Evolutionary conservation across 2,888 invertebrate genomes (phyloP).

Genomic region (Pseudolycoriella hygida): DNA sequence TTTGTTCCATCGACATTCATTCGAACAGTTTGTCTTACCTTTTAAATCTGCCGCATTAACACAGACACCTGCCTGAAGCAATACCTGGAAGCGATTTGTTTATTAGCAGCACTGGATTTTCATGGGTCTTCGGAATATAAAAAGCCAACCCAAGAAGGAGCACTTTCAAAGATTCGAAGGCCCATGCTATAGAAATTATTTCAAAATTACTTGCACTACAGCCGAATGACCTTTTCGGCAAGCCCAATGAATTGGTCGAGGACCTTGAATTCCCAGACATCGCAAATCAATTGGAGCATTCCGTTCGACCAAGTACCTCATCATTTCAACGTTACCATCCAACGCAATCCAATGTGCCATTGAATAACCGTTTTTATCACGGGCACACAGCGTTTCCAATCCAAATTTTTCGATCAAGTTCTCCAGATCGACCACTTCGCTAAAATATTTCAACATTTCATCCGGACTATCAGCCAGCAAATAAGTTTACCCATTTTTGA

Average conservation of each 20-base stretch:
- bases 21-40: too few relatives aligned
- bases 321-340: constrained; percentile 78
- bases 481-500: constrained; percentile 57
- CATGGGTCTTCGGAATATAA: too few relatives aligned
- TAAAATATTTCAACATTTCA: constrained; percentile 20
- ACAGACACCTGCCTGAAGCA: constrained; percentile 64
- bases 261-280: constrained; percentile 75
- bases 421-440: constrained; percentile 70
- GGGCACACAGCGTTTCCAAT: constrained; percentile 52
- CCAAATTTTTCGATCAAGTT: constrained; percentile 68
- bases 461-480: background rate
- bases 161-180: too few relatives aligned
- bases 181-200: too few relatives aligned
- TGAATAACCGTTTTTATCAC: constrained; percentile 86
- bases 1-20: too few relatives aligned
- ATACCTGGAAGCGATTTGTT: constrained; percentile 8
- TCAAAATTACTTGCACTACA: constrained; percentile 48
- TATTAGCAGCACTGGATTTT: too few relatives aligned
- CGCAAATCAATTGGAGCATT: constrained; percentile 72
- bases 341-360: constrained; percentile 85
- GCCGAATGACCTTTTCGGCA: constrained; percentile 84
- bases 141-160: too few relatives aligned
- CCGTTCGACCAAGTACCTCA: constrained; percentile 69
- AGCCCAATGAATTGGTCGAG: constrained; percentile 86
- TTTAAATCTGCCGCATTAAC: constrained; percentile 84